Percentiles rank a stretch among this genome's conserved stretches.
phyloP scores from a whole-genome alignment of 2,797 vertebrate genomes.

The Spinus pinus region DNA sequence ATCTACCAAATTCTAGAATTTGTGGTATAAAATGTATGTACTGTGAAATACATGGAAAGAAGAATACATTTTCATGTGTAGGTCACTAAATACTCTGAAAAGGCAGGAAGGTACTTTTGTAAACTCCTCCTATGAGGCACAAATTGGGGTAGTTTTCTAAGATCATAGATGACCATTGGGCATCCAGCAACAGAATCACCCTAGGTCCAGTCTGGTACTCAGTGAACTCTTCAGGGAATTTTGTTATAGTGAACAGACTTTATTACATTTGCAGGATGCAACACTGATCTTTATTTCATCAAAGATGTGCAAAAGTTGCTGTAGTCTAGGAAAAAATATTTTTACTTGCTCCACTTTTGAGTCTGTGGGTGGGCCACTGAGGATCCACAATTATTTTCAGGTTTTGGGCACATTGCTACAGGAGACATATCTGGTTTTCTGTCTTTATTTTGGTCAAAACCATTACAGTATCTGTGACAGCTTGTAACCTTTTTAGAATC shows the following conservation, averaged over 20 bases:
- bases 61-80: not conserved
- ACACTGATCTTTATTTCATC: not conserved
- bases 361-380: conserved; percentile 16
- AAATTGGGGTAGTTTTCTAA: not conserved
- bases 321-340: not conserved
- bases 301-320: not conserved
- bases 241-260: not conserved
- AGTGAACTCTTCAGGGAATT: not conserved
- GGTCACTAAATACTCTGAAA: not conserved
- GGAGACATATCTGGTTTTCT: not conserved
- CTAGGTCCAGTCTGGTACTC: not conserved
- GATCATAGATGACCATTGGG: not conserved
- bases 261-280: not conserved
- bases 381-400: conserved; percentile 12
- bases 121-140: not conserved
- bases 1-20: not conserved
- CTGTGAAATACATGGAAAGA: not conserved
- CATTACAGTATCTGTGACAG: not conserved
- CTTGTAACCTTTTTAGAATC: not conserved
- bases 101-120: not conserved
- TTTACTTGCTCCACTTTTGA: not conserved
- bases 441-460: conserved; percentile 15
- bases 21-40: not conserved
- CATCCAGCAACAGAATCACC: not conserved
- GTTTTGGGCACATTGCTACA: conserved; percentile 1